Evolutionary conservation across 2,113 vertebrate species (phyloP).

Genomic region (Passer montanus): DNA sequence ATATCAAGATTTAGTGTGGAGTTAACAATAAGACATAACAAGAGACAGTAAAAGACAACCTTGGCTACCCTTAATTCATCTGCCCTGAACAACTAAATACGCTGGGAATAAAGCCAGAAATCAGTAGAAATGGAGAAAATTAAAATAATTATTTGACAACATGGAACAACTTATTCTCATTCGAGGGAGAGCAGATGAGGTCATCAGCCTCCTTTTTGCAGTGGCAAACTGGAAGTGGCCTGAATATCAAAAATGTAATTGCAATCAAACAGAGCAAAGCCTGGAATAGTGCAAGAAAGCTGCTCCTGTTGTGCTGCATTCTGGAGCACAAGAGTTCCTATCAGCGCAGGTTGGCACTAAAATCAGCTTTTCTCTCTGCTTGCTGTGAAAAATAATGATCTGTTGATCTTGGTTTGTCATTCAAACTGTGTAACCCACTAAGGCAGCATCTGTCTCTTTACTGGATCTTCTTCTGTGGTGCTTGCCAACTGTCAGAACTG

Average conservation of each 20-base stretch:
- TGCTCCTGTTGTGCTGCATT: background rate
- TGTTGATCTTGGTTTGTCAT: slow-evolving; percentile 63
- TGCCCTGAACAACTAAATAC: background rate
- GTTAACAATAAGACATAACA: background rate
- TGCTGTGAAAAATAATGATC: slow-evolving; percentile 73
- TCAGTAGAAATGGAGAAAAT: background rate
- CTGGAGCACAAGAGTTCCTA: background rate
- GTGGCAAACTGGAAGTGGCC: background rate
- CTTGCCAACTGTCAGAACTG: background rate
- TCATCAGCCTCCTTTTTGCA: background rate
- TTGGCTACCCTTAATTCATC: background rate
- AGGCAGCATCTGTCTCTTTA: slow-evolving; percentile 53
- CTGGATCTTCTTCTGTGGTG: slow-evolving; percentile 2
- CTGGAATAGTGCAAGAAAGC: background rate
- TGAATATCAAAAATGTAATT: background rate
- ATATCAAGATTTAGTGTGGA: background rate
- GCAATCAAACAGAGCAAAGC: background rate
- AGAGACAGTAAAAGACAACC: background rate
- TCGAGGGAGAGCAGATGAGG: background rate
- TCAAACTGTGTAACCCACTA: slow-evolving; percentile 50
- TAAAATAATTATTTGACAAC: background rate
- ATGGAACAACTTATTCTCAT: background rate
- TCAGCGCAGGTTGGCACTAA: slow-evolving; percentile 16
- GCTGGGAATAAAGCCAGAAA: background rate
- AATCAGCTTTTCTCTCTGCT: slow-evolving; percentile 36